These are phyloP conservation scores for Pachypanchax playfairii DNA, from an alignment of 2,113 vertebrate species.

Conservation along the genomic window DNA sequence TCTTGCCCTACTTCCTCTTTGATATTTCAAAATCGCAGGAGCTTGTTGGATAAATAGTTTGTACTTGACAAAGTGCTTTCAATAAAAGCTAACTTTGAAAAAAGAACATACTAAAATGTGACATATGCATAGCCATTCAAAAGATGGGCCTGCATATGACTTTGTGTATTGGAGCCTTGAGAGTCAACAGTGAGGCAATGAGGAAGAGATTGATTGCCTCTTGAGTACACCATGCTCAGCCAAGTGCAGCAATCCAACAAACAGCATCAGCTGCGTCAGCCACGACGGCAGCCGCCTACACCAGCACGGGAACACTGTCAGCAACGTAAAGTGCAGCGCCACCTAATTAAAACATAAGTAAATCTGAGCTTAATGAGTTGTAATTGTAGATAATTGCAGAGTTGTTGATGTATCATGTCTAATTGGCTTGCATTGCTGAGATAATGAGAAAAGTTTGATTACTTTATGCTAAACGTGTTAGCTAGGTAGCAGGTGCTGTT, in stretches of 20 bases:
- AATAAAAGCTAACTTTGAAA: constrained; percentile 7
- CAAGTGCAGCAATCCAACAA: constrained; percentile 62
- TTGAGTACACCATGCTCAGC: constrained; percentile 48
- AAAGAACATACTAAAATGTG: background rate
- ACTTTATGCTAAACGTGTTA: constrained; percentile 78
- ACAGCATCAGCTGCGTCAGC: constrained; percentile 57
- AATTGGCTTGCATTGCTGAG: constrained; percentile 76
- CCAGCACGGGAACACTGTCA: constrained; percentile 49
- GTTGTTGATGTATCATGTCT: constrained; percentile 76
- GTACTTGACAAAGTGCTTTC: constrained; percentile 2
- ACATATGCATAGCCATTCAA: background rate
- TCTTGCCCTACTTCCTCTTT: background rate
- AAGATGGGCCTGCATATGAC: constrained; percentile 19
- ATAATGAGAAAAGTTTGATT: constrained; percentile 82
- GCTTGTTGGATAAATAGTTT: background rate
- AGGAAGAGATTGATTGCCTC: constrained; percentile 59
- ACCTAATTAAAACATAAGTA: constrained; percentile 81
- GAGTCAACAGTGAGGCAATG: constrained; percentile 53
- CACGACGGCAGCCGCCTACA: constrained; percentile 36
- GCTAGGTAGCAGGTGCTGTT: constrained; percentile 77
- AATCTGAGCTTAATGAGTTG: constrained; percentile 74
- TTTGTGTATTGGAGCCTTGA: constrained; percentile 20
- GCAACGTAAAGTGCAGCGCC: constrained; percentile 45
- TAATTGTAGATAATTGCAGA: constrained; percentile 77
- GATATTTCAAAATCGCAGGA: background rate